These are phyloP conservation scores for Plutella xylostella DNA, from an alignment of 2,888 invertebrate species.

Conservation along the genomic window DNA sequence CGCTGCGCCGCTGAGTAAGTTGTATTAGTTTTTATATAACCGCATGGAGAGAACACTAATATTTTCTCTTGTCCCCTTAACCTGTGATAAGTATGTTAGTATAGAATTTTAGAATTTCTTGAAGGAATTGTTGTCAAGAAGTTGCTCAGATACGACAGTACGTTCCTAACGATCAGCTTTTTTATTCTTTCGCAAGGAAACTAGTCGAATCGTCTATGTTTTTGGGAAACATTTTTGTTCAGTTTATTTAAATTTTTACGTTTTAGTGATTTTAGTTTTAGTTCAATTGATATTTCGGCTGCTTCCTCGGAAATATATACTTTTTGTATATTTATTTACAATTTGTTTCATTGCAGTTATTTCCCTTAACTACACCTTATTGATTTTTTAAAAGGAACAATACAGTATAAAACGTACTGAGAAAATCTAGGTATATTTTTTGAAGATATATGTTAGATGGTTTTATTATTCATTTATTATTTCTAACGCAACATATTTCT, in stretches of 20 bases:
- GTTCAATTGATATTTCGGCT: slow-evolving; percentile 20
- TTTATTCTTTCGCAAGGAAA: slow-evolving; percentile 41
- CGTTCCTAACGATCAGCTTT: slow-evolving; percentile 19
- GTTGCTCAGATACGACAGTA: slow-evolving; percentile 21
- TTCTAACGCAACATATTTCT: too few relatives aligned
- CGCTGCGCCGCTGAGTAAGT: slow-evolving; percentile 29
- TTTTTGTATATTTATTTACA: too few relatives aligned
- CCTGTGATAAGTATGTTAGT: slow-evolving; percentile 70
- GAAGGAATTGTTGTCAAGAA: slow-evolving; percentile 45
- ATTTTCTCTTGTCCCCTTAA: slow-evolving; percentile 69
- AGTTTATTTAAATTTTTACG: slow-evolving; percentile 37
- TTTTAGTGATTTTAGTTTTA: slow-evolving; percentile 35
- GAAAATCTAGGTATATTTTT: neutral
- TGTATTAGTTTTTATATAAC: slow-evolving; percentile 55
- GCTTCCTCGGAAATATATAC: neutral
- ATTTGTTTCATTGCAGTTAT: too few relatives aligned
- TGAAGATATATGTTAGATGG: slow-evolving; percentile 23
- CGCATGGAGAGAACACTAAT: slow-evolving; percentile 55
- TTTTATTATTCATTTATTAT: slow-evolving; percentile 70
- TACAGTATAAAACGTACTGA: neutral
- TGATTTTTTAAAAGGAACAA: neutral
- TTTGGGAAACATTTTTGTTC: slow-evolving; percentile 25
- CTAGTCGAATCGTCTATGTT: slow-evolving; percentile 45
- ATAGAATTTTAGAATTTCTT: slow-evolving; percentile 54
- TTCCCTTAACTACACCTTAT: neutral